phyloP scores from a whole-genome alignment of 2,113 vertebrate species.

The Rhinopithecus roxellana region DNA sequence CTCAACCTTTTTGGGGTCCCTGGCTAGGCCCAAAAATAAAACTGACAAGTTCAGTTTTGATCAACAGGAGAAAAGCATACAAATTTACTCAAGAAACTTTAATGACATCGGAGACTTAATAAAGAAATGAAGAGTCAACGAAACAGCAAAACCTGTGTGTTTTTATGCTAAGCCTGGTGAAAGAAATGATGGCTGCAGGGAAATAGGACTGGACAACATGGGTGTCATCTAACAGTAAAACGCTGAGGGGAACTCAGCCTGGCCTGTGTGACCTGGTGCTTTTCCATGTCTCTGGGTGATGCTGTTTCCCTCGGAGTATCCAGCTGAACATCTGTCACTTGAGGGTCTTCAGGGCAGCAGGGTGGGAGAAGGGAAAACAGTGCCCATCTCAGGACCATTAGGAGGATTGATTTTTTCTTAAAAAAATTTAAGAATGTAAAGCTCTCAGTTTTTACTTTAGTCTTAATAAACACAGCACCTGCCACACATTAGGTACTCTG shows the following conservation, averaged over 20 bases:
- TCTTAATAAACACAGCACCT: background rate
- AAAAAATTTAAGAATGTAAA: background rate
- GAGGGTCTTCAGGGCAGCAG: background rate
- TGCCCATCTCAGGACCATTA: background rate
- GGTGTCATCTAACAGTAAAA: background rate
- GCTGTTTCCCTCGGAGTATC: background rate
- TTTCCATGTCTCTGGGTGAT: background rate
- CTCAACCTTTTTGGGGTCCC: background rate
- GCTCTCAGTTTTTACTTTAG: background rate
- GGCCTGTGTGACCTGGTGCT: background rate
- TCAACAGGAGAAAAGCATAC: background rate
- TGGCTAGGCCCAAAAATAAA: background rate
- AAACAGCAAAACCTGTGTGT: background rate
- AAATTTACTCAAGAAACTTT: background rate
- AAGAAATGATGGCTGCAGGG: background rate
- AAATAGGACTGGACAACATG: background rate
- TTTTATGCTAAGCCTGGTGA: background rate
- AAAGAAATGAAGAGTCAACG: background rate
- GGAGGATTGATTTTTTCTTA: background rate
- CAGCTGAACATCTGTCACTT: background rate
- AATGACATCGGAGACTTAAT: background rate
- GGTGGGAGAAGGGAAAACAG: background rate
- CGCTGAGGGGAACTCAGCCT: background rate
- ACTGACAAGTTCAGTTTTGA: background rate
- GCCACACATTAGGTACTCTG: background rate